Base-by-base conservation (phyloP, 2,797 vertebrate species). In the Enteromius anoplus region DNA sequence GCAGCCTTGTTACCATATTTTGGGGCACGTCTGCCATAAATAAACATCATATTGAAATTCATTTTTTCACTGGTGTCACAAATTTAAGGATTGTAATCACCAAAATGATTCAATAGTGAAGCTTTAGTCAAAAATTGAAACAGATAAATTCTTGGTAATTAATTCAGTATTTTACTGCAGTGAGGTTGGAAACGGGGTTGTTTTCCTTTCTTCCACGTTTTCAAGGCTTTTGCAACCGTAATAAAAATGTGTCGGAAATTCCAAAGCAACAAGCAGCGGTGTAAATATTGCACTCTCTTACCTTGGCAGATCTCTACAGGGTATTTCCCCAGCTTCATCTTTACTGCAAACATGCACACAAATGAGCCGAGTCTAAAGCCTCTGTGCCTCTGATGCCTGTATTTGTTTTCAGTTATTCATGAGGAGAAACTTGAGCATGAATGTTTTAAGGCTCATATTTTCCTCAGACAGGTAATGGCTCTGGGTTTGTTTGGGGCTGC, bases 281-380 rank as follows among this genome's bases (percentile, higher is more conserved):
- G 71, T 55, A 9, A 75, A 75, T 75, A 55, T n/a, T 49, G 5
- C 0, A 72, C 17, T 11, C 5, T 32, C 29, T 11, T 5, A 6
- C 9, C 47, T 32, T 51, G 2, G 45, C 45, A 29, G 17, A 12
- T 72, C 4, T 32, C 8, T 49, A 32, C 49, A 72, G 69, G 8
- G 2, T 32, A 51, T 51, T 49, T 72, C 70, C 69, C 70, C 45
- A 51, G 70, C 45, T 72, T 51, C 45, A 51, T 29, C 26, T 64
- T 64, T 32, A 64, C 45, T 42, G 40, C 21, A 45, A 12, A 19
- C 5, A 45, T 19, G 34, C 58, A 40, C 23, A 19, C 55, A 62
- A n/a, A 53, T 17, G n/a, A 75, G 40, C 10, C 21, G 4, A 45
- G 64, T 19, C 58, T 19, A 2, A 47, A 45, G 5, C 37, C 40